Evolutionary conservation across 2,797 vertebrate species (phyloP), one percentile per base, ranked within the genome.

Genomic region (Pampus argenteus): DNA sequence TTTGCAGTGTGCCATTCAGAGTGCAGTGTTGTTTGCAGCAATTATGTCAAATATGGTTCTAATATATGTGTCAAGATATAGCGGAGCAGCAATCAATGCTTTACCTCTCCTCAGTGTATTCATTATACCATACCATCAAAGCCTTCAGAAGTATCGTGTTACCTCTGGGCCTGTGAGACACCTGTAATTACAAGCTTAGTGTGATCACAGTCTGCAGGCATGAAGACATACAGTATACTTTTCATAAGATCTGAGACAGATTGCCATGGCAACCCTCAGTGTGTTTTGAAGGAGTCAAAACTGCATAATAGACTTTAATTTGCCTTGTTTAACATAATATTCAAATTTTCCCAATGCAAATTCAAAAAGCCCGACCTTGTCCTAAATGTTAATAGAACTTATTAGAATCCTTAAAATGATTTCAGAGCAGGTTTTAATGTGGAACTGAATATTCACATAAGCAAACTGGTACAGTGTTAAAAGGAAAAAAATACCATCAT

Each of bases 131-230:
- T 23, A 20, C 74, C 51, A 72, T 78, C 71, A 66, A 61, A 73
- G 69, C 59, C 71, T 57, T 64, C 59, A 83, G 25, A 78, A 76
- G 58, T 51, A 55, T 67, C 55, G 7, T 57, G 31, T 81, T 74
- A 78, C 63, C 66, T 74, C 66, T 47, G 65, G 54, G 45, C 56
- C 74, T 29, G 31, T 17, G 71, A 78, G 69, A 59, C 22, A 18
- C 55, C 47, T 9, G 61, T 72, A 76, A 82, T 84, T 79, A 82
- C 74, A 82, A 74, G 63, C 86, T 77, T 61, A 8, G 62, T 70
- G 62, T 73, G 81, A 77, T 82, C 76, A 62, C 71, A 76, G 69
- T 59, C 84, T 79, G 59, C 63, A 52, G 28, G 51, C 42, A 54
- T 51, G 66, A 59, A 38, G 45, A 56, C 29, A 23, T 2, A 50